Evolutionary conservation across 2,113 vertebrate genomes (phyloP).

Genomic region (Antennarius striatus): DNA sequence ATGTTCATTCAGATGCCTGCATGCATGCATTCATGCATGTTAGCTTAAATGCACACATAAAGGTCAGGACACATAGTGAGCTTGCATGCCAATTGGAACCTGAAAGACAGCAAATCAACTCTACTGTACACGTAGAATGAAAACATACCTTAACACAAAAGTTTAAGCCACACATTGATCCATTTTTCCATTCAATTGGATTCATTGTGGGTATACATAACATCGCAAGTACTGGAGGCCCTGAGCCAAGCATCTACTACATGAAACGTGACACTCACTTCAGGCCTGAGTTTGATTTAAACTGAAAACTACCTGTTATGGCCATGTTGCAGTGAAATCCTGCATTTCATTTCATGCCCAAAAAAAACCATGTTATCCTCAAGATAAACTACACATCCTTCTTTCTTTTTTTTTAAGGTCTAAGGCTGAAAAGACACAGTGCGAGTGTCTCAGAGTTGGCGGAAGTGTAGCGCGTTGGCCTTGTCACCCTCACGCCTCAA

Average conservation of each 20-base stretch:
- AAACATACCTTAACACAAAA: background rate
- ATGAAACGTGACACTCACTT: conserved; percentile 52
- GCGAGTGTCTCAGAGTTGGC: background rate
- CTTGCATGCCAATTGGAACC: conserved; percentile 37
- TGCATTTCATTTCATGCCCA: conserved; percentile 11
- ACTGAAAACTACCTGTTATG: conserved; percentile 59
- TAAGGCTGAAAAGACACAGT: too few relatives aligned
- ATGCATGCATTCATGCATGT: conserved; percentile 51
- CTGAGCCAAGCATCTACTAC: conserved; percentile 3
- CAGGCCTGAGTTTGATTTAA: conserved; percentile 47
- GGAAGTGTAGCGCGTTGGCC: conserved; percentile 60
- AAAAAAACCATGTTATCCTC: too few relatives aligned
- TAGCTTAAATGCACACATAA: conserved; percentile 50
- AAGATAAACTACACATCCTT: too few relatives aligned
- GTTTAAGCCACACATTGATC: conserved; percentile 5
- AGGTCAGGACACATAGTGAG: conserved; percentile 29
- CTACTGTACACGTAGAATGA: background rate
- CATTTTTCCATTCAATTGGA: conserved; percentile 15
- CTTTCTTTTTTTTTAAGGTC: too few relatives aligned
- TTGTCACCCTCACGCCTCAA: conserved; percentile 67
- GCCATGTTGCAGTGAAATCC: conserved; percentile 58
- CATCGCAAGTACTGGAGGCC: conserved; percentile 10
- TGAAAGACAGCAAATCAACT: conserved; percentile 24
- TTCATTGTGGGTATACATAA: conserved; percentile 10
- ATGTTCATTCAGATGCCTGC: conserved; percentile 49